Percentiles rank a stretch among this genome's conserved stretches.
phyloP scores from a whole-genome alignment of 64 coral and sea anemone species.

The Anthopleura sola region DNA sequence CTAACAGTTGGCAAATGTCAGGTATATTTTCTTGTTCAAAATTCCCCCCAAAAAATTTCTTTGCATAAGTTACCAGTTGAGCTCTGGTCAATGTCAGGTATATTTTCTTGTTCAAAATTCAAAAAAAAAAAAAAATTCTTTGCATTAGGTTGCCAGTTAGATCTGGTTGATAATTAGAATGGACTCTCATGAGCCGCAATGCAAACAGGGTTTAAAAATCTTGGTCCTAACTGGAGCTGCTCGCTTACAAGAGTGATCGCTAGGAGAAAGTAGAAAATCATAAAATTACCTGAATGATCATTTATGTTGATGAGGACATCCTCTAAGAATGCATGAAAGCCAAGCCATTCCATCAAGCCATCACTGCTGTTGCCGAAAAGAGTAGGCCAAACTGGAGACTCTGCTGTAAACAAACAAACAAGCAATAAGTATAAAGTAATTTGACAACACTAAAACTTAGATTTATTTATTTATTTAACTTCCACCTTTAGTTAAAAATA shows the following conservation, averaged over 20 bases:
- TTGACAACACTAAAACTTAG: too few species aligned
- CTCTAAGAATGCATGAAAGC: slow-evolving; percentile 73
- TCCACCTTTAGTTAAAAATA: too few species aligned
- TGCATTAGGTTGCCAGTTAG: too few species aligned
- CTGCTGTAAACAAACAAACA: slow-evolving; percentile 40
- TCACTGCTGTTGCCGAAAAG: slow-evolving; percentile 39
- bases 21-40: not conserved
- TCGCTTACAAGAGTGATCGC: too few species aligned
- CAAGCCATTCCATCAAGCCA: slow-evolving; percentile 67
- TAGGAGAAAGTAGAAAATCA: not conserved
- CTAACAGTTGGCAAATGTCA: not conserved
- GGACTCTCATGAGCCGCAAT: too few species aligned
- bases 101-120: too few species aligned
- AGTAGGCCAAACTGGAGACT: slow-evolving; percentile 41
- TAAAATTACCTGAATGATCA: not conserved
- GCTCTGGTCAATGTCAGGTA: not conserved
- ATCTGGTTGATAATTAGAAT: too few species aligned
- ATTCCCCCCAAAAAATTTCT: too few species aligned
- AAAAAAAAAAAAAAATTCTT: too few species aligned
- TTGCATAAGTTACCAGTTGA: too few species aligned
- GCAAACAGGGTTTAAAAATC: too few species aligned
- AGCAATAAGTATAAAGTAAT: not conserved
- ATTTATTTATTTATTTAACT: not conserved
- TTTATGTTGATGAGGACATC: slow-evolving; percentile 56
- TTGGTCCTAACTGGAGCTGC: too few species aligned